Evolutionary conservation across 1,140 invertebrate genomes (phyloP).

Genomic region (Tribolium madens): DNA sequence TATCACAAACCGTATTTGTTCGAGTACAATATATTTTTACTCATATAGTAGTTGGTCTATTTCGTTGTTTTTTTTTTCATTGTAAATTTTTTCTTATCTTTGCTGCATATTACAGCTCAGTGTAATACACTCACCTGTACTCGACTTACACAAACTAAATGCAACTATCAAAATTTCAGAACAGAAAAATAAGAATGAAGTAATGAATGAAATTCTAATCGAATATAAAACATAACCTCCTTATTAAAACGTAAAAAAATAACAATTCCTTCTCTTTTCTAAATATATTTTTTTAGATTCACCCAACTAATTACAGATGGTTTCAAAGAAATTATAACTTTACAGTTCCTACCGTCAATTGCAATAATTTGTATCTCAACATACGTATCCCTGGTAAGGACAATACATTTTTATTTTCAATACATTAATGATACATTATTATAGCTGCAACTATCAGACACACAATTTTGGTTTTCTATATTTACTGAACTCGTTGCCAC

Average conservation of each 20-base stretch:
- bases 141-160: background rate
- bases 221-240: background rate
- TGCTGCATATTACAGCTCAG: background rate
- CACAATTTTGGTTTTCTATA: background rate
- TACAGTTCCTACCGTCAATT: background rate
- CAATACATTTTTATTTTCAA: background rate
- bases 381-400: background rate
- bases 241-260: background rate
- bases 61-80: no score
- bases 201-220: background rate
- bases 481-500: background rate
- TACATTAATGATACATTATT: background rate
- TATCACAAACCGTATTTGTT: background rate
- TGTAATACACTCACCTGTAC: background rate
- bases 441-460: background rate
- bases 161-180: background rate
- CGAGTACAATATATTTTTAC: background rate
- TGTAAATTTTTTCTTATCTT: background rate
- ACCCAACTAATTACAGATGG: background rate
- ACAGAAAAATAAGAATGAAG: background rate
- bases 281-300: background rate
- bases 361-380: background rate
- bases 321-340: constrained; percentile 1
- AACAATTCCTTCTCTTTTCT: background rate
- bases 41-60: background rate